Conservation (phyloP, 1,140 invertebrate genomes). For the Tetranychus cinnabarinus region DNA sequence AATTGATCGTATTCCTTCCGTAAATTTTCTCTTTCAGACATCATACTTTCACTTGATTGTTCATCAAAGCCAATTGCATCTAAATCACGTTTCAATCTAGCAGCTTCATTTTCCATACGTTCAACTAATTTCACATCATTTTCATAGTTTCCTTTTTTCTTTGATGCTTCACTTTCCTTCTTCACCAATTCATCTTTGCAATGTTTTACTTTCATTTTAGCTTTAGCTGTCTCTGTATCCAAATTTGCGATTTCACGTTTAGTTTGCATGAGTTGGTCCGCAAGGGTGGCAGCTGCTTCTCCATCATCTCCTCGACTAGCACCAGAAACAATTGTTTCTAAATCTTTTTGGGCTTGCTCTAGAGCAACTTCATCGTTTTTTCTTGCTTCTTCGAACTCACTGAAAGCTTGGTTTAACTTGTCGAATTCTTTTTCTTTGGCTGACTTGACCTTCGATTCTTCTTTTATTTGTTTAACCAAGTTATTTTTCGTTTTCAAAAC, state of each 20-base stretch:
- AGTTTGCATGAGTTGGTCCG: conserved; percentile 58
- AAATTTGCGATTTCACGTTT: conserved; percentile 46
- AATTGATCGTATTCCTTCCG: neutral
- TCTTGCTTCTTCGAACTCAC: conserved; percentile 40
- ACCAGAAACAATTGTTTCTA: conserved; percentile 58
- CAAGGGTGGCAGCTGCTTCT: conserved; percentile 46
- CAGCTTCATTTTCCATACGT: conserved; percentile 31
- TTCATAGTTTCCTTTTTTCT: conserved; percentile 41
- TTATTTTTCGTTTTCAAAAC: conserved; percentile 43
- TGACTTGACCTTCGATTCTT: conserved; percentile 21
- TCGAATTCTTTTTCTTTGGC: conserved; percentile 38
- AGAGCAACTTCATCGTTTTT: conserved; percentile 39
- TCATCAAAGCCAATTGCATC: conserved; percentile 5
- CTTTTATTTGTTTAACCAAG: conserved; percentile 37
- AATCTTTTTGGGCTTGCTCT: conserved; percentile 44
- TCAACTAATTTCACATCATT: conserved; percentile 30
- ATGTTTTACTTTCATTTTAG: conserved; percentile 47
- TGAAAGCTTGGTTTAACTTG: conserved; percentile 39
- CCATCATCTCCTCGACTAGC: conserved; percentile 52
- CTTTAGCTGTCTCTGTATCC: conserved; percentile 52
- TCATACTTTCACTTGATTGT: neutral
- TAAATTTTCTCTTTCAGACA: neutral
- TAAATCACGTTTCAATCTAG: conserved; percentile 19
- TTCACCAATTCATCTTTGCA: conserved; percentile 37
- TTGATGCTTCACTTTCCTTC: conserved; percentile 40